Evolutionary conservation across 2,797 vertebrate genomes (phyloP), one percentile per base, ranked within the genome.

Genomic region (Paramormyrops hopkinsi): DNA sequence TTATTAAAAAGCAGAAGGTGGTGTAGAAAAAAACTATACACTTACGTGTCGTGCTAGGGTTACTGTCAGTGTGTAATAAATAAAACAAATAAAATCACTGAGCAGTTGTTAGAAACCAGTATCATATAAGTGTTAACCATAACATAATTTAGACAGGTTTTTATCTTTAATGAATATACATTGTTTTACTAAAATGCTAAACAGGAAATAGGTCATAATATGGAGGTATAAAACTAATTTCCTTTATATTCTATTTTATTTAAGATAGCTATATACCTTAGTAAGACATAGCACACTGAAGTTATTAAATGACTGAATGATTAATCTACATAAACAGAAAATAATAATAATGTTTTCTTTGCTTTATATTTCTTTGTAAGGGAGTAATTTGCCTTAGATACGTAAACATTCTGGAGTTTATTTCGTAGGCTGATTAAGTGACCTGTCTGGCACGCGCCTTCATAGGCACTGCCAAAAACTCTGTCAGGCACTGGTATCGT

Each of bases 251-350:
- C 41, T 48, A 41, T 53, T 46, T 3, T 86, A 88, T 86, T 86
- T 86, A 25, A 82, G 54, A 89, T 25, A 62, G 14, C 83, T 37
- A 73, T 65, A 50, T 37, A 44, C 65, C 17, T 14, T 51, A 87
- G 37, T 82, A 84, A 73, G 88, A 17, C 56, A 17, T 12, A 51
- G 54, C 22, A 73, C 88, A 88, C 69, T 50, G 51, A 56, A 44
- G 56, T 65, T 65, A 84, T 88, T 89, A 69, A 90, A 89, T 22
- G 33, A 86, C 79, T 86, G 88, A 41, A 84, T 88, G 69, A 69
- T 4, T 89, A 90, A 41, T 56, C 69, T 11, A 37, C 50, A 79
- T 90, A 91, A 92, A 93, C 46, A 90, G 2, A 92, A 89, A 93
- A 91, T 82, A 91, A 86, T 91, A 91, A 86, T 91, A 82, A 59